A percentile compares a stretch with the other conserved stretches of the same genome.
These are phyloP conservation scores for Lineus longissimus DNA, from an alignment of 1,140 invertebrate genomes.

Conservation along the genomic window DNA sequence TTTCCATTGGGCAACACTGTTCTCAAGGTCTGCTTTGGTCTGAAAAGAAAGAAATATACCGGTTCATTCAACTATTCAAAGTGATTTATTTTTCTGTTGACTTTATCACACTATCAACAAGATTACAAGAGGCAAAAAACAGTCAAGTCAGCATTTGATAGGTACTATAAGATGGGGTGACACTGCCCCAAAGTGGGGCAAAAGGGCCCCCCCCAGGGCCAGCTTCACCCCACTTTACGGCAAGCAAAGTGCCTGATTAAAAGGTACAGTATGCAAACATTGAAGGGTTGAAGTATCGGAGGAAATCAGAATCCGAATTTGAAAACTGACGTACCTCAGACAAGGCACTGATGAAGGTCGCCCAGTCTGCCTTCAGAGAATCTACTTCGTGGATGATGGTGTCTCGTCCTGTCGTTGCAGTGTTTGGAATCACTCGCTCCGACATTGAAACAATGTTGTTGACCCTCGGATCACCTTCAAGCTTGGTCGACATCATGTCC, in stretches of 20 bases:
- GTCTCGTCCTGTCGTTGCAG: constrained; percentile 77
- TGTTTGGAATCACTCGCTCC: constrained; percentile 86
- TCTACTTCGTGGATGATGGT: constrained; percentile 64
- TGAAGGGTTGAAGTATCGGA: too few relatives aligned
- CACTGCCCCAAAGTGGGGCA: too few relatives aligned
- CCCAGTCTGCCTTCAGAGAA: constrained; percentile 40
- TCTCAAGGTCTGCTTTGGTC: constrained; percentile 68
- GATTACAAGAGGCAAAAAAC: constrained; percentile 4
- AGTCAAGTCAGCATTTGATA: background rate
- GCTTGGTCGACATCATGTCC: constrained; percentile 67
- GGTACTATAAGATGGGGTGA: background rate
- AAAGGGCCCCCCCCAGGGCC: too few relatives aligned
- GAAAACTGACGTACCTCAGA: constrained; percentile 40
- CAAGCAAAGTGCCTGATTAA: too few relatives aligned
- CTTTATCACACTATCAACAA: too few relatives aligned
- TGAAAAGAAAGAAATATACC: constrained; percentile 9
- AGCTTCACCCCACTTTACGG: too few relatives aligned
- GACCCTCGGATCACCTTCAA: constrained; percentile 79
- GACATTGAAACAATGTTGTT: constrained; percentile 74
- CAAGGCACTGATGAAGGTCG: constrained; percentile 41
- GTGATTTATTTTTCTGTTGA: too few relatives aligned
- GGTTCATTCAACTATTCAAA: too few relatives aligned
- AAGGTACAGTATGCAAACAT: too few relatives aligned
- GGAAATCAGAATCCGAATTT: too few relatives aligned
- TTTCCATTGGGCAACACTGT: constrained; percentile 65